Base-by-base conservation (phyloP, 2,113 vertebrate genomes). In the Sorex fumeus region DNA sequence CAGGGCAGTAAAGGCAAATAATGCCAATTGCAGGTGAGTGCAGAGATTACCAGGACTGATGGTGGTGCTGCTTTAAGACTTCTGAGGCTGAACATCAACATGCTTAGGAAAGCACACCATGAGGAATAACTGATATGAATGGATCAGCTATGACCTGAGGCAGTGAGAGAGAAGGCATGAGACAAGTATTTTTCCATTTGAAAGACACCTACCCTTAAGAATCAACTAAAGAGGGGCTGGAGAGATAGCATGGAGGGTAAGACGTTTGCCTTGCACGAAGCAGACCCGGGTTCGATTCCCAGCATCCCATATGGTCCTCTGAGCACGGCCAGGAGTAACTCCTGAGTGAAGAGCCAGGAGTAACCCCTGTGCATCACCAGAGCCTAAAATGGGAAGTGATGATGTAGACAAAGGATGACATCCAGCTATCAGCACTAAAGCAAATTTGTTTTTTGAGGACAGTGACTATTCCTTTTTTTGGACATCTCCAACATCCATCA, bases 1-100 rank as follows among this genome's bases (percentile, higher is more conserved):
- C 2, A 94, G 57, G 10, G 16, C 23, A 75, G 25, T 71, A 60
- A 91, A 60, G 43, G 82, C 45, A 94, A 84, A 70, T 40, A 88
- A 94, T 67, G 69, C 10, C 64, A 90, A 89, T 77, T 74, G 85
- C 74, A 81, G 25, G 4, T 28, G 57, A 85, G 25, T 94, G 69
- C 43, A 84, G 6, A 34, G 21, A 43, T 28, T 76, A 84, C 40
- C 40, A 60, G 57, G 60, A 70, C 77, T 66, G 64, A 60, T 83
- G 18, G 40, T 69, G 45, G 30, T 12, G 34, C 47, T 83, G 6
- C 45, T 71, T 47, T 75, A 76, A 78, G 43, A 77, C 72, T 66
- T 87, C 27, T 74, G 18, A 87, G 88, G 64, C 7, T 84, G n/a
- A 90, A 81, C 36, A 60, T 23, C 5, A 23, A 60, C 18, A 23